A percentile compares a stretch with the other conserved stretches of the same genome.
These are phyloP conservation scores for Drosophila ogumai DNA, from an alignment of 1,140 invertebrate species.

Conservation along the genomic window DNA sequence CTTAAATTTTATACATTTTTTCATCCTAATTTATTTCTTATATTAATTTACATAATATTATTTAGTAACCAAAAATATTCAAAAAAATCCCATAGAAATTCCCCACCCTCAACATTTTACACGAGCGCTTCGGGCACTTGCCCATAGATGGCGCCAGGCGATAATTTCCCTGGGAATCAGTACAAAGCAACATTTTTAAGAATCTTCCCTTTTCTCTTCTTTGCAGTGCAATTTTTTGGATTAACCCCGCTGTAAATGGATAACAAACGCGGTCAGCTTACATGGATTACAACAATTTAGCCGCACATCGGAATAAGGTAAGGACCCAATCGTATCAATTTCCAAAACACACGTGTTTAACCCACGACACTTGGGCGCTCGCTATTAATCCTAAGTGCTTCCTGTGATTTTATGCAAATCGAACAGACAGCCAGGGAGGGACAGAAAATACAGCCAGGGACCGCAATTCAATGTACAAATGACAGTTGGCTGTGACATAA, in stretches of 20 bases:
- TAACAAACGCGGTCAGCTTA: conserved; percentile 39
- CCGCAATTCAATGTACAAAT: conserved; percentile 78
- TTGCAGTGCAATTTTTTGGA: conserved; percentile 55
- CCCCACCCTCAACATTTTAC: conserved; percentile 10
- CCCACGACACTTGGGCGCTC: conserved; percentile 41
- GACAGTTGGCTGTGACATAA: conserved; percentile 82
- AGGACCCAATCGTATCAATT: conserved; percentile 45
- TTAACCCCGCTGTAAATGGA: conserved; percentile 44
- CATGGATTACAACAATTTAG: conserved; percentile 52
- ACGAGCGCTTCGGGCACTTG: conserved; percentile 1
- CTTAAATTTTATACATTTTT: neutral
- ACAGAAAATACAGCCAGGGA: conserved; percentile 1
- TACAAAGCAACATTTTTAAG: neutral
- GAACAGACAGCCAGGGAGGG: conserved; percentile 52
- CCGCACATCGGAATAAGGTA: conserved; percentile 50
- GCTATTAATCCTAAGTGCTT: conserved; percentile 82
- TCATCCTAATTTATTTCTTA: too few relatives aligned
- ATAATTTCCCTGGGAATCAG: conserved; percentile 8
- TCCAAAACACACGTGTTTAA: conserved; percentile 44
- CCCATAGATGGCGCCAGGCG: conserved; percentile 3
- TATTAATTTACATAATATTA: neutral
- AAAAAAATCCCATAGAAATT: conserved; percentile 6
- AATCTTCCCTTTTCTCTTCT: neutral
- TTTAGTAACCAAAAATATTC: neutral
- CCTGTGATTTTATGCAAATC: conserved; percentile 83